These are phyloP conservation scores for Zaprionus kolodkinae DNA, from an alignment of 1,140 invertebrate genomes.

Conservation along the genomic window DNA sequence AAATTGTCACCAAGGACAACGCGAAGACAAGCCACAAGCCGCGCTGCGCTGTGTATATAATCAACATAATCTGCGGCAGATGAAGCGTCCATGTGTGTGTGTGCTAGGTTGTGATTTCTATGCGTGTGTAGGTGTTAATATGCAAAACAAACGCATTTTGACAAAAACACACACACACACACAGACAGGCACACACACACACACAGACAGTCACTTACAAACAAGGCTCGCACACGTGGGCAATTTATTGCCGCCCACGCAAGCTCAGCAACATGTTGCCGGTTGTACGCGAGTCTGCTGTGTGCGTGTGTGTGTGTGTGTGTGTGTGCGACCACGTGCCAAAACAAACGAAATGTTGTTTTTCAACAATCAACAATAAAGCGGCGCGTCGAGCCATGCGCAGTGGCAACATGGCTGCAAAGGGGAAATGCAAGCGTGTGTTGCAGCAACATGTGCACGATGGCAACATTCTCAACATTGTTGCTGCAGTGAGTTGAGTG, in stretches of 20 bases:
- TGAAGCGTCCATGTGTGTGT: constrained; percentile 10
- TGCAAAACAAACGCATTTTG: constrained; percentile 23
- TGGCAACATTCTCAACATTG: background rate
- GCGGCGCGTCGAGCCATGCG: constrained; percentile 49
- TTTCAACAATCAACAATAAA: constrained; percentile 69
- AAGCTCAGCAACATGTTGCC: constrained; percentile 71
- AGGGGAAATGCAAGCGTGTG: constrained; percentile 39
- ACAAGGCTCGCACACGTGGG: constrained; percentile 26
- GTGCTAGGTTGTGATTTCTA: background rate
- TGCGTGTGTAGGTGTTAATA: constrained; percentile 22
- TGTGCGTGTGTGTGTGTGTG: background rate
- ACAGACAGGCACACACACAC: background rate
- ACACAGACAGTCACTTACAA: background rate
- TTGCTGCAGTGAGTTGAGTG: background rate
- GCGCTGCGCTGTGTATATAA: constrained; percentile 11
- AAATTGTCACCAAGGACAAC: constrained; percentile 21
- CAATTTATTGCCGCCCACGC: constrained; percentile 41
- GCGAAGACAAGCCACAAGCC: constrained; percentile 3
- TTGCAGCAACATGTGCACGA: background rate
- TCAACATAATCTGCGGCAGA: constrained; percentile 26
- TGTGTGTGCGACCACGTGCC: constrained; percentile 58
- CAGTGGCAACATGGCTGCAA: constrained; percentile 14
- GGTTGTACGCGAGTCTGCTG: background rate
- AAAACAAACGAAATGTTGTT: constrained; percentile 45
- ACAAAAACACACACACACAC: constrained; percentile 8